Evolutionary conservation across 2,113 vertebrate genomes (phyloP), one percentile per base, ranked within the genome.

Genomic region (Callocephalon fimbriatum): DNA sequence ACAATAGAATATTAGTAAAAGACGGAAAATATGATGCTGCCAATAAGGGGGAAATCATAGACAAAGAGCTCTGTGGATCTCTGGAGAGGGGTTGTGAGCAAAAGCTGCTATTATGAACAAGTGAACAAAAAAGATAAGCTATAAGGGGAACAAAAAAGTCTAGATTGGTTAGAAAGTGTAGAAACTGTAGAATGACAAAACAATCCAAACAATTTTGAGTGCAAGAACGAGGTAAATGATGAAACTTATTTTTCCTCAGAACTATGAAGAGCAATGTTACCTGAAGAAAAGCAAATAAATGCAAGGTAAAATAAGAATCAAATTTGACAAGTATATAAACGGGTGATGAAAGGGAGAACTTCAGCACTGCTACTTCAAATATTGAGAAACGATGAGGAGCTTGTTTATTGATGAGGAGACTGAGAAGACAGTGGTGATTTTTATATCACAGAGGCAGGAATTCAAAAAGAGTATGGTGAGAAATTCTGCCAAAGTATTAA

Each of bases 401-500:
- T 85, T 82, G 8, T 10, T 63, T 79, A 23, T 73, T 2, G 4
- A 59, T 61, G 48, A 88, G 6, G 25, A 77, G 7, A n/a, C 8
- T 25, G 48, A 68, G n/a, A 83, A 76, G 11, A 73, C 5, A 22
- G 8, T 20, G 7, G 7, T 61, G 12, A 68, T 45, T 86, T 88
- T 86, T 89, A 61, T 40, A 20, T 18, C 11, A 47, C 2, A 61
- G 44, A 67, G 23, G 16, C 6, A 75, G 23, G 15, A 81, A 76
- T 22, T 51, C 3, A 35, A 18, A 73, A 81, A 56, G n/a, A 0
- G 0, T 19, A 38, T 4, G 2, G 18, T 48, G 6, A 56, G 3
- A 47, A 77, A 47, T 67, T 6, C 50, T 32, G 6, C 4, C 17
- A 54, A 90, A 53, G 1, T 14, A 23, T n/a, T 37, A 1, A 2